Evolutionary conservation across 1,140 invertebrate genomes (phyloP).

Genomic region (Psilanteris sp.): DNA sequence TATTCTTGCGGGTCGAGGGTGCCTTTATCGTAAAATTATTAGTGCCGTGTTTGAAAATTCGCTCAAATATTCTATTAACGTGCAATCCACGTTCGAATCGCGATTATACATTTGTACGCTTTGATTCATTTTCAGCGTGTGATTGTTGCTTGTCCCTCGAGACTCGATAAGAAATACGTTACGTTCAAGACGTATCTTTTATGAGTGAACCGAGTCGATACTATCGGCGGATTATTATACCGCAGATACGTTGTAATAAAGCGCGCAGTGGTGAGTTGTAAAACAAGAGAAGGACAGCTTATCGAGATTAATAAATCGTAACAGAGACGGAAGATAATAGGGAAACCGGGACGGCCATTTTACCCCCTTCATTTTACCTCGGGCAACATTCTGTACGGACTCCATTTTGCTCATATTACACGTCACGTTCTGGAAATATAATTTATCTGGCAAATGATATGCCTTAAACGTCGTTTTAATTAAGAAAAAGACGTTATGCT

Average conservation of each 20-base stretch:
- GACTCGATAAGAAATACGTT: slow-evolving; percentile 18
- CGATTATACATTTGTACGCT: too few species aligned
- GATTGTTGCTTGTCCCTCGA: slow-evolving; percentile 3
- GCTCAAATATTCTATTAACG: slow-evolving; percentile 24
- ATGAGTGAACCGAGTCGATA: not conserved
- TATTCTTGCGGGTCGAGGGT: not conserved
- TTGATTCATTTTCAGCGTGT: slow-evolving; percentile 18
- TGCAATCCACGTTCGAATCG: slow-evolving; percentile 7
- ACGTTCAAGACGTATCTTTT: slow-evolving; percentile 8
- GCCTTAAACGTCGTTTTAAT: slow-evolving; percentile 5
- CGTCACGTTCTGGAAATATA: slow-evolving; percentile 1
- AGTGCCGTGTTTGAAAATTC: slow-evolving; percentile 5
- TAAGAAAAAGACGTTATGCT: slow-evolving; percentile 9
- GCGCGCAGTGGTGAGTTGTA: slow-evolving; percentile 10
- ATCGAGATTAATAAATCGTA: slow-evolving; percentile 23
- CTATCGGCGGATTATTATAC: slow-evolving; percentile 12
- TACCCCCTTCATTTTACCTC: slow-evolving; percentile 7
- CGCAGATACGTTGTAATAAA: slow-evolving; percentile 1
- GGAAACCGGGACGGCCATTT: slow-evolving; percentile 13
- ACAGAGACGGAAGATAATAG: slow-evolving; percentile 6
- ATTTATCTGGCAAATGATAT: too few species aligned
- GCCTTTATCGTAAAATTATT: slow-evolving; percentile 16
- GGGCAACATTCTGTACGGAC: too few species aligned
- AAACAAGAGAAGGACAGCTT: slow-evolving; percentile 4
- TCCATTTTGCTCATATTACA: not conserved